phyloP scores from a whole-genome alignment of 2,797 vertebrate genomes.

The Xyrichtys novacula region DNA sequence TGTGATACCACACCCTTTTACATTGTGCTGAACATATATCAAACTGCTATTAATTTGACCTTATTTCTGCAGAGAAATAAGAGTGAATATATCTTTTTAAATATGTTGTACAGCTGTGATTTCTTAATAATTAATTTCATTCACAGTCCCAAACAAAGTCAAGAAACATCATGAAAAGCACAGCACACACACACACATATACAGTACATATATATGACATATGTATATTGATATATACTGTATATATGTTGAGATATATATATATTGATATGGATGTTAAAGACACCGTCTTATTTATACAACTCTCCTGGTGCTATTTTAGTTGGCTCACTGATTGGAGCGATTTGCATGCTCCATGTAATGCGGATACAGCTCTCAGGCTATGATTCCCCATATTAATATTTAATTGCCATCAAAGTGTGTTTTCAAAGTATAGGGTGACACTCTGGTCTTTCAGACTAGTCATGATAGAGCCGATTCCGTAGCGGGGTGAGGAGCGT shows the following conservation, averaged over 20 bases:
- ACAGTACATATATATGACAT: no score
- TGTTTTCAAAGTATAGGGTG: conserved; percentile 83
- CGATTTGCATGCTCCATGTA: conserved; percentile 82
- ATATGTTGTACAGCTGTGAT: background rate
- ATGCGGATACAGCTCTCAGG: conserved; percentile 83
- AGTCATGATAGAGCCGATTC: conserved; percentile 77
- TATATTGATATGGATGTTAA: conserved; percentile 78
- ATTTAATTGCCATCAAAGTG: conserved; percentile 79
- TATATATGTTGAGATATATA: no score
- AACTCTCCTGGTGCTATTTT: conserved; percentile 79
- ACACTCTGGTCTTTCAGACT: conserved; percentile 69
- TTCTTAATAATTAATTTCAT: background rate
- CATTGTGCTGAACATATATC: background rate
- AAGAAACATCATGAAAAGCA: no score
- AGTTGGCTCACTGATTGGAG: conserved; percentile 79
- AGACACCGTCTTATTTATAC: conserved; percentile 77
- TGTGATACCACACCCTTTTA: no score
- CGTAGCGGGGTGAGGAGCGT: conserved; percentile 62
- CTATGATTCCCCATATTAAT: conserved; percentile 84
- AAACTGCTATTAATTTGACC: background rate
- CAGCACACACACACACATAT: no score
- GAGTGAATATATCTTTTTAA: conserved; percentile 3
- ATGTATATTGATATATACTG: no score
- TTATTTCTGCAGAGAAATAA: background rate
- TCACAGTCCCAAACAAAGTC: conserved; percentile 24